phyloP scores from a whole-genome alignment of 2,888 invertebrate genomes.

The Corythucha ciliata region DNA sequence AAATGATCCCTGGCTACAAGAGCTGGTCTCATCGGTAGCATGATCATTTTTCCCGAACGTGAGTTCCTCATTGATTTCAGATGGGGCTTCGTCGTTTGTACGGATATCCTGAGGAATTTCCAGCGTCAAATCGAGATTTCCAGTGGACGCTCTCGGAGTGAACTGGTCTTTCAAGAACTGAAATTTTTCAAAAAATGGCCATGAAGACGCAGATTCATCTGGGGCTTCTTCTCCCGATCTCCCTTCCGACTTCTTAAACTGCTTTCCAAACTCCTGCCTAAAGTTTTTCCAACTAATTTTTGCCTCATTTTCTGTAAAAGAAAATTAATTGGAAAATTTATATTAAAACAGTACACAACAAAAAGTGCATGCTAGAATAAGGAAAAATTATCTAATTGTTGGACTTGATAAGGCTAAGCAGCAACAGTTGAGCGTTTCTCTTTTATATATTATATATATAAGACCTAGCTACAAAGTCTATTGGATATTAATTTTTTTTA shows the following conservation, averaged over 20 bases:
- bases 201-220: slow-evolving; percentile 12
- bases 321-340: too few species aligned
- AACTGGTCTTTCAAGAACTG: slow-evolving; percentile 18
- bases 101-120: not conserved
- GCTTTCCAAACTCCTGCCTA: slow-evolving; percentile 17
- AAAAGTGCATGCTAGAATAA: too few species aligned
- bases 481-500: too few species aligned
- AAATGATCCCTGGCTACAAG: not conserved
- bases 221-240: not conserved
- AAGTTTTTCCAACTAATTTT: slow-evolving; percentile 16
- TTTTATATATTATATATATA: too few species aligned
- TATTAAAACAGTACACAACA: too few species aligned
- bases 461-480: too few species aligned
- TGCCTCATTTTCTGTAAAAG: slow-evolving; percentile 10
- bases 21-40: not conserved
- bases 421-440: too few species aligned
- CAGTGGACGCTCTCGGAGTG: not conserved
- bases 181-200: slow-evolving; percentile 11
- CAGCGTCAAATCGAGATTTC: not conserved
- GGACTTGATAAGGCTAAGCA: too few species aligned
- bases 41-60: not conserved
- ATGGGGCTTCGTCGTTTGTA: not conserved
- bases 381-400: too few species aligned
- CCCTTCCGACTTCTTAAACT: slow-evolving; percentile 11
- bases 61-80: not conserved